Evolutionary conservation across 1,140 invertebrate species (phyloP).

Genomic region (Drosophila triauraria): DNA sequence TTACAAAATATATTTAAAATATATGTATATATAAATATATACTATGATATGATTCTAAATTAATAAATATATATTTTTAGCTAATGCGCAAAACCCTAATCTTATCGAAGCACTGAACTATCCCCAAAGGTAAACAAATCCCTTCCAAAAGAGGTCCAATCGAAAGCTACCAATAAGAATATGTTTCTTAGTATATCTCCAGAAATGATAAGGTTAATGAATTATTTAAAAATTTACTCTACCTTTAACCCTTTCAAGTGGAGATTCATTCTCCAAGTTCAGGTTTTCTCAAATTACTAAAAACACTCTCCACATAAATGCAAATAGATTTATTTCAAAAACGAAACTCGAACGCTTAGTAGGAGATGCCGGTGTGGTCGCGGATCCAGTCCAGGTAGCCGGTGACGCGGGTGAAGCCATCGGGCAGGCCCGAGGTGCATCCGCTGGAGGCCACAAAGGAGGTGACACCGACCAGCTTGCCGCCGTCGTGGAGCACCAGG

Average conservation of each 20-base stretch:
- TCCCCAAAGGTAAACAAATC: constrained; percentile 12
- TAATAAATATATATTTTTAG: too few species aligned
- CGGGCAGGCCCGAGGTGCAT: constrained; percentile 71
- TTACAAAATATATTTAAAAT: not conserved
- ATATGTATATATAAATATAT: not conserved
- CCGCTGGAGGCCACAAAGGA: constrained; percentile 60
- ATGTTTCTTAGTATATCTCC: not conserved
- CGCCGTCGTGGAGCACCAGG: constrained; percentile 82
- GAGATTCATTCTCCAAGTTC: not conserved
- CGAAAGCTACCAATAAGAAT: not conserved
- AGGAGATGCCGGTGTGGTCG: constrained; percentile 57
- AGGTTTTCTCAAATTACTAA: too few species aligned
- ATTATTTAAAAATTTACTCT: too few species aligned
- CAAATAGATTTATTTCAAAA: constrained; percentile 12
- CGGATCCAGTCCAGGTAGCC: constrained; percentile 86
- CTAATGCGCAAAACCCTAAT: constrained; percentile 5
- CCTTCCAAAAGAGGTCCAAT: not conserved
- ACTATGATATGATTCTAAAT: not conserved
- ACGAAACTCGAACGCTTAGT: constrained; percentile 2
- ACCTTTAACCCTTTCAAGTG: too few species aligned
- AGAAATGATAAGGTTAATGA: too few species aligned
- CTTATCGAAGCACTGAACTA: constrained; percentile 4
- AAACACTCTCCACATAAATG: not conserved
- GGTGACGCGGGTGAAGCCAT: constrained; percentile 86
- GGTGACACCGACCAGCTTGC: constrained; percentile 85